Conservation (phyloP, 2,797 vertebrate genomes). For the Morelia viridis region DNA sequence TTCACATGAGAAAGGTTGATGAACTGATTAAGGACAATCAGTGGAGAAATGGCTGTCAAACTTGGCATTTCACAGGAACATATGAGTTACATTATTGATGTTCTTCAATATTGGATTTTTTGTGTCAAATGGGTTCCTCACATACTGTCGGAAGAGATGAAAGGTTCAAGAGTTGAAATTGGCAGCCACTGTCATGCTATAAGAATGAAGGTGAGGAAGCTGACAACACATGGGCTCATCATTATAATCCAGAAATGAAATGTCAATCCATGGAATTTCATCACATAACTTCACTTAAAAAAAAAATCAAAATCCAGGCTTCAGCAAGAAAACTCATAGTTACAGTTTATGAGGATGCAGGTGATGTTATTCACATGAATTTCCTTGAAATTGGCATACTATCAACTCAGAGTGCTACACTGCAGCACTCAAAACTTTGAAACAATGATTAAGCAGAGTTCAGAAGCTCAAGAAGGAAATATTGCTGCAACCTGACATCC, state of each 20-base stretch:
- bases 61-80: not conserved
- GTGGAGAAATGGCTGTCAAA: not conserved
- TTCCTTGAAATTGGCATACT: not conserved
- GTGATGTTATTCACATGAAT: not conserved
- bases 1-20: not conserved
- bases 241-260: not conserved
- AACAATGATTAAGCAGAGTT: not conserved
- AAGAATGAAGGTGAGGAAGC: not conserved
- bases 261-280: not conserved
- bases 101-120: not conserved
- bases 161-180: not conserved
- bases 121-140: not conserved
- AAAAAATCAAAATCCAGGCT: not conserved
- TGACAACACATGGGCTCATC: not conserved
- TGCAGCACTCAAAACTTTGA: not conserved
- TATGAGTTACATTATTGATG: not conserved
- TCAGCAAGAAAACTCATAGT: not conserved
- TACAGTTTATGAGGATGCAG: not conserved
- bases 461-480: not conserved
- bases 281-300: not conserved
- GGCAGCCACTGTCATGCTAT: not conserved
- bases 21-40: not conserved
- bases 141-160: not conserved
- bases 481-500: not conserved
- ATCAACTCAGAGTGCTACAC: not conserved